Conservation (phyloP, 2,113 vertebrate genomes). For the Pelusios castaneus region DNA sequence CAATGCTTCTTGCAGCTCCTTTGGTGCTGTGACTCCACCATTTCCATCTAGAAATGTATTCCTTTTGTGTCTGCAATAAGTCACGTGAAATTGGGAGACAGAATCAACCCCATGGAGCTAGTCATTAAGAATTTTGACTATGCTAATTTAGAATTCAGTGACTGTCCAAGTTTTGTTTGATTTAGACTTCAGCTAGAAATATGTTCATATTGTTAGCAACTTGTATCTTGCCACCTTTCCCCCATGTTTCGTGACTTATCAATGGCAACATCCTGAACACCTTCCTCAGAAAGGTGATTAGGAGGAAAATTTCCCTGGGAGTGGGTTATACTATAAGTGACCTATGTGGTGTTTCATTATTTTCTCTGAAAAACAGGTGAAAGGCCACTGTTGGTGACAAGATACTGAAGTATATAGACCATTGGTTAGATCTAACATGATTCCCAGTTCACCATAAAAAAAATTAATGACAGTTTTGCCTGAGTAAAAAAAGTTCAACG, state of each 20-base stretch:
- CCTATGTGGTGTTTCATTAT: neutral
- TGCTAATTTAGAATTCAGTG: no score
- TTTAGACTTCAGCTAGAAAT: neutral
- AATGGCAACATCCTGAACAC: no score
- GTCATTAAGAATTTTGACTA: no score
- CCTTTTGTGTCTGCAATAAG: no score
- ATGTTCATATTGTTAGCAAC: accelerated
- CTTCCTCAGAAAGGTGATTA: neutral
- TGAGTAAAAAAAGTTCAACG: constrained; percentile 4
- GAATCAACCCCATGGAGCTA: no score
- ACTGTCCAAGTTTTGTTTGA: neutral
- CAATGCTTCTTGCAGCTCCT: neutral
- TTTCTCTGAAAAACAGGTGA: neutral
- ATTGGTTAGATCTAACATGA: neutral
- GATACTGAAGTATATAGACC: neutral
- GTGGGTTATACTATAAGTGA: neutral
- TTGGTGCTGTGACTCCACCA: neutral
- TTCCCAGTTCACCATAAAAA: neutral
- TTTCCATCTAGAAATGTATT: no score
- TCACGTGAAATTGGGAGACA: no score
- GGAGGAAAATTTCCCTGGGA: neutral
- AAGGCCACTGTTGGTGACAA: neutral
- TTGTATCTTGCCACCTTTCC: neutral
- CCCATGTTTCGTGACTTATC: no score
- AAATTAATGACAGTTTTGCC: neutral